phyloP scores from a whole-genome alignment of 2,888 invertebrate species.

The Unio pictorum region DNA sequence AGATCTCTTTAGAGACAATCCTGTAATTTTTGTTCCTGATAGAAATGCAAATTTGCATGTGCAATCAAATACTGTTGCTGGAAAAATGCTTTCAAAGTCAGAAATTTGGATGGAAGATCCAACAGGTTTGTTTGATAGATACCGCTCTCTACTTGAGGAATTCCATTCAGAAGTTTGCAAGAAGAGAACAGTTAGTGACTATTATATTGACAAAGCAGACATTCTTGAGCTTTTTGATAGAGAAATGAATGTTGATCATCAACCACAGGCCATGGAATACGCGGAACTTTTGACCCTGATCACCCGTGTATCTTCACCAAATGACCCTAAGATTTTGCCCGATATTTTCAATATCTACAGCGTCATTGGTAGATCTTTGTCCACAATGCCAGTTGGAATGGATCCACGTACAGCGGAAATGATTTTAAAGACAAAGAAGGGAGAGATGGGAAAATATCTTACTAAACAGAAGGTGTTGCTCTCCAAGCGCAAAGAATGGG shows the following conservation, averaged over 20 bases:
- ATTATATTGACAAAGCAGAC: conserved; percentile 20
- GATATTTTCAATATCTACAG: conserved; percentile 49
- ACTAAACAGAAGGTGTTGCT: conserved; percentile 42
- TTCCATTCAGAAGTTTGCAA: conserved; percentile 48
- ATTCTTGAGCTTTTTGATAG: conserved; percentile 33
- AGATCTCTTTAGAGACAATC: conserved; percentile 52
- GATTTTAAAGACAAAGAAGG: conserved; percentile 15
- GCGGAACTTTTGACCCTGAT: conserved; percentile 50
- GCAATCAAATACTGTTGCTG: conserved; percentile 19
- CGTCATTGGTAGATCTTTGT: conserved; percentile 40
- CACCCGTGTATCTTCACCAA: conserved; percentile 34
- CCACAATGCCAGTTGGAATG: conserved; percentile 10
- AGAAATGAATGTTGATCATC: conserved; percentile 37
- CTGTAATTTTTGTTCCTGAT: conserved; percentile 61
- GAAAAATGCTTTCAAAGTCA: conserved; percentile 47
- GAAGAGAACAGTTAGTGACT: conserved; percentile 33
- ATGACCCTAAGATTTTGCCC: conserved; percentile 30
- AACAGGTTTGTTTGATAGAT: conserved; percentile 58
- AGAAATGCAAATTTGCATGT: background rate
- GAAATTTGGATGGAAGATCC: conserved; percentile 66
- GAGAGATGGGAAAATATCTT: conserved; percentile 18
- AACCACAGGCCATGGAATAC: conserved; percentile 53
- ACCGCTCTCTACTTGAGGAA: conserved; percentile 38
- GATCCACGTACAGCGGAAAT: conserved; percentile 17
- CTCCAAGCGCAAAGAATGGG: conserved; percentile 49